Evolutionary conservation across 2,797 vertebrate species (phyloP).

Genomic region (Coregonus sp.): DNA sequence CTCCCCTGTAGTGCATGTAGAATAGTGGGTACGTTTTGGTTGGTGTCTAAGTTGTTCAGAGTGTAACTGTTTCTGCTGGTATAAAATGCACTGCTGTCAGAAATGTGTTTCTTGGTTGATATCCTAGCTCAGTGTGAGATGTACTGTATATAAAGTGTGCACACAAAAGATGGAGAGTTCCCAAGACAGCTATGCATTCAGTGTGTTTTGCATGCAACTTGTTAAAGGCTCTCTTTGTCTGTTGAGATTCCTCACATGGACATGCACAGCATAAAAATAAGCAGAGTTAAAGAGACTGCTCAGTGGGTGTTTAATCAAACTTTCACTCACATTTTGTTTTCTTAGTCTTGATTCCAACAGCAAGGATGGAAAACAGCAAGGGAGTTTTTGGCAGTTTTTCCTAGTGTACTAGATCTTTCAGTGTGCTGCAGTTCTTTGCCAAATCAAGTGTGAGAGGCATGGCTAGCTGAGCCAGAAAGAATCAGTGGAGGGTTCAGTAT

Average conservation of each 20-base stretch:
- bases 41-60: conserved; percentile 9
- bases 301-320: conserved; percentile 54
- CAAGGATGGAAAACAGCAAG: conserved; percentile 32
- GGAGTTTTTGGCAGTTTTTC: conserved; percentile 20
- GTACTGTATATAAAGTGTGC: not conserved
- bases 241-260: conserved; percentile 48
- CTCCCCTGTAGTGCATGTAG: conserved; percentile 40
- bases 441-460: conserved; percentile 23
- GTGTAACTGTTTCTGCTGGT: no score
- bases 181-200: conserved; percentile 44
- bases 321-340: conserved; percentile 53
- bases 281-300: conserved; percentile 56
- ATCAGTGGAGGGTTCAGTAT: conserved; percentile 10
- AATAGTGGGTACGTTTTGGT: conserved; percentile 64
- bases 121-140: no score
- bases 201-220: conserved; percentile 65
- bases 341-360: conserved; percentile 41
- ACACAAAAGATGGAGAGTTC: not conserved
- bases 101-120: no score
- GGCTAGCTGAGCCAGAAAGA: conserved; percentile 19
- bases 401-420: conserved; percentile 14
- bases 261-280: conserved; percentile 70
- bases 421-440: conserved; percentile 27
- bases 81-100: no score
- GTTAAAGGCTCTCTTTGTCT: conserved; percentile 31